Percentiles rank a stretch among this genome's conserved stretches.
Conservation (phyloP, 2,888 invertebrate species). For the Heterodera filipjevi region DNA sequence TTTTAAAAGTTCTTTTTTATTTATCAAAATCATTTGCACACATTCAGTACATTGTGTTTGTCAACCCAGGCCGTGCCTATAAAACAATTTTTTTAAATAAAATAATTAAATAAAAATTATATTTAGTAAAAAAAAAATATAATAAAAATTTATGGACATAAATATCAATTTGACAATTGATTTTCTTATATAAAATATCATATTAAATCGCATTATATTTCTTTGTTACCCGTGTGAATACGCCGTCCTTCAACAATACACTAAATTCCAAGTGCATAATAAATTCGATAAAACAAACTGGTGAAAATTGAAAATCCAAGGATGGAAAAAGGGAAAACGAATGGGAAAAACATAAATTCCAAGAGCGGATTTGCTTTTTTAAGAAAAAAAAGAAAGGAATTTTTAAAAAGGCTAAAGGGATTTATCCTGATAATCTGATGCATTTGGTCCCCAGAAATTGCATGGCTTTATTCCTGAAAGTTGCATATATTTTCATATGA, state of each 20-base stretch:
- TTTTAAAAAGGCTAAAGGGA: too few relatives aligned
- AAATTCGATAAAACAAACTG: not conserved
- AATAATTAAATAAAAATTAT: not conserved
- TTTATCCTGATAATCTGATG: too few relatives aligned
- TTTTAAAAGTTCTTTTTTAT: not conserved
- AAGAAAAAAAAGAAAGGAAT: too few relatives aligned
- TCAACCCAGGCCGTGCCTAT: conserved; percentile 48
- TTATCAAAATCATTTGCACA: conserved; percentile 37
- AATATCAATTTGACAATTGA: too few relatives aligned
- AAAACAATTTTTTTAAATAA: conserved; percentile 23
- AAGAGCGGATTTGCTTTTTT: not conserved
- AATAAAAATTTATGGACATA: not conserved
- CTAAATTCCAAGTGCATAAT: not conserved
- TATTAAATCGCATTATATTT: too few relatives aligned
- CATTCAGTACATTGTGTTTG: conserved; percentile 42
- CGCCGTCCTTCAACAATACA: conserved; percentile 22
- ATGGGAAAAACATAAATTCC: too few relatives aligned
- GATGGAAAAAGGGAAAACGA: too few relatives aligned
- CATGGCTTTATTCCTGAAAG: too few relatives aligned
- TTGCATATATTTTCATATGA: too few relatives aligned
- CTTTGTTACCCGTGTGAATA: conserved; percentile 3
- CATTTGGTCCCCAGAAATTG: too few relatives aligned
- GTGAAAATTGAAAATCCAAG: too few relatives aligned
- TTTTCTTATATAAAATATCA: not conserved
- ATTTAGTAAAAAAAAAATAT: not conserved